phyloP scores from a whole-genome alignment of 1,140 invertebrate species.

The Polypedilum pembai region DNA sequence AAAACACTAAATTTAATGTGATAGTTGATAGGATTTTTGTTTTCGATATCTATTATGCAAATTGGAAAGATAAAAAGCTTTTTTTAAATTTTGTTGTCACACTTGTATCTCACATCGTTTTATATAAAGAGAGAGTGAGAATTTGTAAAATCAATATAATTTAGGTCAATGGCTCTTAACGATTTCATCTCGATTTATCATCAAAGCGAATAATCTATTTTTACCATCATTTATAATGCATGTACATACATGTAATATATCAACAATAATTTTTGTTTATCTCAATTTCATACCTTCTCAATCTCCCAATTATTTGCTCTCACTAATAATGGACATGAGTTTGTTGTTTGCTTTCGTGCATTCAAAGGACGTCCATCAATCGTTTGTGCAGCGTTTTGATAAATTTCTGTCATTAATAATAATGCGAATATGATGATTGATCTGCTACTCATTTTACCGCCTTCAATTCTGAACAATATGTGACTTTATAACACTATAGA shows the following conservation, averaged over 20 bases:
- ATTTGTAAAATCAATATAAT: not conserved
- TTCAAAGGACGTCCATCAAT: not conserved
- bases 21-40: too few relatives aligned
- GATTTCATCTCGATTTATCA: not conserved
- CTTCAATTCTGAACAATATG: not conserved
- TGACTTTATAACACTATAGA: too few relatives aligned
- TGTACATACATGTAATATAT: not conserved
- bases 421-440: not conserved
- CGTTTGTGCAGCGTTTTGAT: not conserved
- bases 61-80: too few relatives aligned
- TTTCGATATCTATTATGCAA: too few relatives aligned
- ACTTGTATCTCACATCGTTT: not conserved
- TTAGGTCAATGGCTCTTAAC: not conserved
- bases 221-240: not conserved
- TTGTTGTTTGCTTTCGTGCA: not conserved
- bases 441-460: not conserved
- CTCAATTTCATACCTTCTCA: not conserved
- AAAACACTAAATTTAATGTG: too few relatives aligned
- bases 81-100: too few relatives aligned
- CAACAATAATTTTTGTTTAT: not conserved
- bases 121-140: not conserved
- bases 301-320: conserved; percentile 1
- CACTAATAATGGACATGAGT: not conserved
- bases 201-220: not conserved
- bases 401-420: not conserved